phyloP scores from a whole-genome alignment of 2,797 vertebrate species.

The Brotula barbata region DNA sequence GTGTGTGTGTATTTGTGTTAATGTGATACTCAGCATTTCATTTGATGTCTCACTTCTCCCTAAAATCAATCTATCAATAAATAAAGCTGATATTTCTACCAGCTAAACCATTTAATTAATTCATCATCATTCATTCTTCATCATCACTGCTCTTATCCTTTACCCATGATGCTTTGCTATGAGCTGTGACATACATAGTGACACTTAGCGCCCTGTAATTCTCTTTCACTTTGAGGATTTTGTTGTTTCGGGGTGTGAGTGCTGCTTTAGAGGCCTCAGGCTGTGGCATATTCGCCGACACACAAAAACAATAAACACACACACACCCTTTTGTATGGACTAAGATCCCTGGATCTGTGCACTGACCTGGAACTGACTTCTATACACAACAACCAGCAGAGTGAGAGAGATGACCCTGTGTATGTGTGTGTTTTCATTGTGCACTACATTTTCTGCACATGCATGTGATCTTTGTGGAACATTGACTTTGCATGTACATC shows the following conservation, averaged over 20 bases:
- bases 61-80: too few species aligned
- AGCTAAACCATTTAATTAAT: background rate
- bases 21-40: too few species aligned
- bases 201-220: conserved; percentile 12
- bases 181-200: conserved; percentile 20
- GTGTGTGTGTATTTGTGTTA: too few species aligned
- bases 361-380: conserved; percentile 76
- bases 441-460: conserved; percentile 24
- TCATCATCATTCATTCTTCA: background rate
- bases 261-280: conserved; percentile 50
- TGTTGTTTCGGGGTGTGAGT: conserved; percentile 53
- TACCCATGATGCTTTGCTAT: conserved; percentile 61
- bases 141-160: background rate
- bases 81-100: too few species aligned
- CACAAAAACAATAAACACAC: conserved; percentile 20
- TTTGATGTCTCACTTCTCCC: too few species aligned
- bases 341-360: conserved; percentile 68
- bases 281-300: conserved; percentile 39
- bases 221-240: conserved; percentile 32
- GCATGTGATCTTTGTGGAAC: conserved; percentile 20
- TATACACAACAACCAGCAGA: conserved; percentile 75
- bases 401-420: conserved; percentile 69
- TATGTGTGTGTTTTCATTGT: conserved; percentile 41
- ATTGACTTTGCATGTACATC: conserved; percentile 35
- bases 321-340: conserved; percentile 63